A percentile compares a stretch with the other conserved stretches of the same genome.
Conservation (phyloP, 2,797 vertebrate species). For the Falco columbarius region DNA sequence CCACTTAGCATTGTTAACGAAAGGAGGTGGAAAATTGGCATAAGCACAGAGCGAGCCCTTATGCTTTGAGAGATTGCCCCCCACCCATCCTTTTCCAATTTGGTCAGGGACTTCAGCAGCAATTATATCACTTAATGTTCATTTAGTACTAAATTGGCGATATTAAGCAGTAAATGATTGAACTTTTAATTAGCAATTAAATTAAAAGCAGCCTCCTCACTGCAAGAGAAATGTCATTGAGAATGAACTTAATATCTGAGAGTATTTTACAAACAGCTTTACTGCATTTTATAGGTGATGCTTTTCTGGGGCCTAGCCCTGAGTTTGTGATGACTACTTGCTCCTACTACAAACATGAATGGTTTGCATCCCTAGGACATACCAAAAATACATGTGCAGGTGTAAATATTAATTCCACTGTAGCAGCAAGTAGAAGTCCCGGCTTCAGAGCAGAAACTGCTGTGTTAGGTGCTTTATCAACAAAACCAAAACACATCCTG, state of each 20-base stretch:
- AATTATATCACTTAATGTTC: not conserved
- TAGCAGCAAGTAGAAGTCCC: not conserved
- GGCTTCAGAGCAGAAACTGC: not conserved
- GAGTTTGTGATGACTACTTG: not conserved
- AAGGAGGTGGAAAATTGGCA: not conserved
- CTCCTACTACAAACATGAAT: not conserved
- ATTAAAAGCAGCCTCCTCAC: conserved; percentile 14
- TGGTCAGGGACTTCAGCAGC: not conserved
- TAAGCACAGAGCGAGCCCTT: not conserved
- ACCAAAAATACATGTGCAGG: not conserved
- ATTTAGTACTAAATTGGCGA: conserved; percentile 5
- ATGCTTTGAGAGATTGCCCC: not conserved
- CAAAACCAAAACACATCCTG: not conserved
- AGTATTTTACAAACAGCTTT: not conserved
- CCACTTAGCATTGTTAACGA: not conserved
- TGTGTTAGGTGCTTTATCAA: not conserved
- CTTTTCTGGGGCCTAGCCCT: not conserved
- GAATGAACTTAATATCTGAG: not conserved
- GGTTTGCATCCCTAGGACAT: not conserved
- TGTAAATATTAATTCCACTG: not conserved
- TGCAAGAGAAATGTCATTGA: not conserved
- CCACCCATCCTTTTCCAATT: not conserved
- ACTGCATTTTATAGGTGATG: not conserved
- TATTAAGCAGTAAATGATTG: not conserved
- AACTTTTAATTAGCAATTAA: conserved; percentile 29